phyloP scores from a whole-genome alignment of 1,140 invertebrate genomes.

The Diabrotica virgifera region DNA sequence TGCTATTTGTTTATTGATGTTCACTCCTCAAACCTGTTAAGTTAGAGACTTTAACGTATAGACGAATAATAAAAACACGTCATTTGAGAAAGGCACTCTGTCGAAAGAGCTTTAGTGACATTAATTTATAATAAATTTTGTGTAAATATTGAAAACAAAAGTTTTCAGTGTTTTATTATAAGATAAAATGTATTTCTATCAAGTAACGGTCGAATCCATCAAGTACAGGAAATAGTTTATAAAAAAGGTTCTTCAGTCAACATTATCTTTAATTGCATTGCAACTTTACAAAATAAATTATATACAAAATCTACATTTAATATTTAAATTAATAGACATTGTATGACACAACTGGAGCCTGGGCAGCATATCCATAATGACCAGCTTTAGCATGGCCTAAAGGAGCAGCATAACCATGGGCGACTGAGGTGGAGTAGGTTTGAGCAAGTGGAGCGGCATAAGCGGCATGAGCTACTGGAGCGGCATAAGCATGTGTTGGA shows the following conservation, averaged over 20 bases:
- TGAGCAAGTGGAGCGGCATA: constrained; percentile 30
- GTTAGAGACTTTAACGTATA: too few species aligned
- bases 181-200: too few species aligned
- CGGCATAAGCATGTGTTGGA: neutral
- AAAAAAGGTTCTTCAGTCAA: neutral
- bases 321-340: neutral
- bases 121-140: too few species aligned
- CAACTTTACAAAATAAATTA: neutral
- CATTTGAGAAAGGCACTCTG: too few species aligned
- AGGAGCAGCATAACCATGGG: neutral
- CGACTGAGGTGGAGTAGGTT: constrained; percentile 9
- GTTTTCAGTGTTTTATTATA: too few species aligned
- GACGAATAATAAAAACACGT: too few species aligned
- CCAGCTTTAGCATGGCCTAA: neutral
- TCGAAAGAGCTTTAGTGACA: too few species aligned
- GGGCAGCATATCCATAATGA: neutral
- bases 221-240: too few species aligned
- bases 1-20: too few species aligned
- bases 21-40: too few species aligned
- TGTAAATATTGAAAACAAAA: too few species aligned
- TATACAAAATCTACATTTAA: neutral
- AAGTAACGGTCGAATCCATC: too few species aligned
- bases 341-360: neutral
- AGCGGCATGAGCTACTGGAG: neutral
- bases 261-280: neutral